Evolutionary conservation across 1,140 invertebrate genomes (phyloP).

Genomic region (Lethocerus indicus): DNA sequence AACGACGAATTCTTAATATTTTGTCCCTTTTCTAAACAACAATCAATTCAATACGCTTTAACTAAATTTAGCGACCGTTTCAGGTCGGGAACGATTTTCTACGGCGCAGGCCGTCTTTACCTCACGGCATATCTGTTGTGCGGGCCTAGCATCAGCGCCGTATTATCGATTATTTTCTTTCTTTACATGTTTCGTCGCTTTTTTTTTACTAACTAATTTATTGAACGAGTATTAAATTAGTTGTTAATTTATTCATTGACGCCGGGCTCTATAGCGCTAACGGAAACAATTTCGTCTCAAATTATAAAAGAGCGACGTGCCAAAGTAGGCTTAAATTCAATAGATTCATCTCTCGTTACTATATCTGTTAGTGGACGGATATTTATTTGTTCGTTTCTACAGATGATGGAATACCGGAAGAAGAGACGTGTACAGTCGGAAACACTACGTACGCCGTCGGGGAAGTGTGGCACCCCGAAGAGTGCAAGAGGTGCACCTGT

Average conservation of each 20-base stretch:
- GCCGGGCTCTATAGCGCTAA: neutral
- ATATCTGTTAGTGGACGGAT: neutral
- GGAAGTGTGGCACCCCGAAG: constrained; percentile 16
- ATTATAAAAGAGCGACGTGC: neutral
- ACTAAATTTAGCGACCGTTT: too few relatives aligned
- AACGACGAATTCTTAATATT: too few relatives aligned
- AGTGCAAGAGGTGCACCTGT: constrained; percentile 19
- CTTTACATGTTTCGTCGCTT: too few relatives aligned
- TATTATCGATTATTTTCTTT: too few relatives aligned
- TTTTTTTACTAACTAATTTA: too few relatives aligned
- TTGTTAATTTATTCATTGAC: neutral
- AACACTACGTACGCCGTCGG: constrained; percentile 15
- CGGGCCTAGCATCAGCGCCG: too few relatives aligned
- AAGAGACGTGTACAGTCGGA: constrained; percentile 12
- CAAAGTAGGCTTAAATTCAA: neutral
- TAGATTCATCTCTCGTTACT: too few relatives aligned
- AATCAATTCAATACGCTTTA: too few relatives aligned
- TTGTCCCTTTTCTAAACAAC: too few relatives aligned
- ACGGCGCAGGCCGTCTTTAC: too few relatives aligned
- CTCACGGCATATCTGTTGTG: too few relatives aligned
- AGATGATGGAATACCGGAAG: neutral
- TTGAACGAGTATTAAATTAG: neutral
- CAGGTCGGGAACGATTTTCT: too few relatives aligned
- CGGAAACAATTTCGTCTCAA: neutral
- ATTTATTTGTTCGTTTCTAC: neutral